phyloP scores from a whole-genome alignment of 2,113 vertebrate genomes.

The Odocoileus virginianus region DNA sequence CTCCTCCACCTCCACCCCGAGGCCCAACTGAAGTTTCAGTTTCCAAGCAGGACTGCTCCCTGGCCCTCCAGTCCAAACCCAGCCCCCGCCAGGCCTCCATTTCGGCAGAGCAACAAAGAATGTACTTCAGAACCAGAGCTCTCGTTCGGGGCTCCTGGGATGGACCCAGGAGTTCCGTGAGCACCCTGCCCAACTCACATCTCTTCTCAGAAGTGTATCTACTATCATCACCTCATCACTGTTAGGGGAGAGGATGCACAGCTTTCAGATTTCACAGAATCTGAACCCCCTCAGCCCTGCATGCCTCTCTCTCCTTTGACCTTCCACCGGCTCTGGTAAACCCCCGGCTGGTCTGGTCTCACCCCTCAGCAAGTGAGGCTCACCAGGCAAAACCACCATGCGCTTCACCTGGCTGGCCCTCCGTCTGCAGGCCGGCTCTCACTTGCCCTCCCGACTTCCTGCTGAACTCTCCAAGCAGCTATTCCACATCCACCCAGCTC shows the following conservation, averaged over 20 bases:
- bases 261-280: not conserved
- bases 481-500: not conserved
- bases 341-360: not conserved
- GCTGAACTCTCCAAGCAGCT: not conserved
- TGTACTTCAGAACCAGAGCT: not conserved
- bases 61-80: not conserved
- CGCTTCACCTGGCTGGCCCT: not conserved
- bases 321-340: not conserved
- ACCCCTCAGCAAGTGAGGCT: not conserved
- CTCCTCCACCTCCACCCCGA: not conserved
- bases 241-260: not conserved
- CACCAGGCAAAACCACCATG: too few relatives aligned
- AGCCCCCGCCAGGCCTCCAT: not conserved
- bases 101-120: not conserved
- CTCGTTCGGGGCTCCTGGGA: not conserved
- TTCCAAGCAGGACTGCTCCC: not conserved
- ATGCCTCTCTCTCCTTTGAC: not conserved
- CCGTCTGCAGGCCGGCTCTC: not conserved
- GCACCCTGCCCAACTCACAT: not conserved
- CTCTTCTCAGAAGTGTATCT: not conserved
- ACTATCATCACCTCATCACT: not conserved
- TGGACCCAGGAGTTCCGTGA: not conserved
- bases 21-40: not conserved
- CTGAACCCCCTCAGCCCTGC: not conserved
- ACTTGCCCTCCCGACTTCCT: not conserved